Evolutionary conservation across 2,888 invertebrate genomes (phyloP).

Genomic region (Hyles lineata): DNA sequence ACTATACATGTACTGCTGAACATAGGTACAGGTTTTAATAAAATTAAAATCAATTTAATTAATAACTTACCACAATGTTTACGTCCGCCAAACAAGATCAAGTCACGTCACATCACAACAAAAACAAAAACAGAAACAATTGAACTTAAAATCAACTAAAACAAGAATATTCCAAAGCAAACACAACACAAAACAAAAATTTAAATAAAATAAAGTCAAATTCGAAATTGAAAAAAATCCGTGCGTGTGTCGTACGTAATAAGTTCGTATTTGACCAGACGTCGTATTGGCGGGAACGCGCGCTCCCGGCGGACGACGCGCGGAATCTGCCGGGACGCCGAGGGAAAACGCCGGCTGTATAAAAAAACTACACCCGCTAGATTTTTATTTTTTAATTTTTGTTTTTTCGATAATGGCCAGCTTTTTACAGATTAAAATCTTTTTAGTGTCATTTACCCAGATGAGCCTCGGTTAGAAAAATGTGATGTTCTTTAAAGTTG

Average conservation of each 20-base stretch:
- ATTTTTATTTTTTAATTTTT: neutral
- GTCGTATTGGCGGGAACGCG: constrained; percentile 52
- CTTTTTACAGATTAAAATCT: constrained; percentile 17
- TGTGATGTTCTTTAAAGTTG: neutral
- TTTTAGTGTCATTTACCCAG: constrained; percentile 36
- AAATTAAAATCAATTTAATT: no score
- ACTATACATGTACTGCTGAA: no score
- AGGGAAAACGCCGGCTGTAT: constrained; percentile 42
- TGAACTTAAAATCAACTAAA: constrained; percentile 31
- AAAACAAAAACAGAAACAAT: constrained; percentile 22
- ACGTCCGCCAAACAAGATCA: constrained; percentile 47
- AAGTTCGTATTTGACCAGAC: constrained; percentile 37
- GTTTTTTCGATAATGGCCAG: constrained; percentile 37
- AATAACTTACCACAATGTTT: constrained; percentile 46
- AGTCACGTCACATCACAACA: constrained; percentile 44
- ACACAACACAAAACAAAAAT: constrained; percentile 30
- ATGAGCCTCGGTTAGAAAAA: neutral
- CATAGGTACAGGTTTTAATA: no score
- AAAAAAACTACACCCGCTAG: constrained; percentile 27
- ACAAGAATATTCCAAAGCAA: constrained; percentile 21
- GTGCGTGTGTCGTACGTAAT: constrained; percentile 38
- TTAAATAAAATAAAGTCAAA: neutral
- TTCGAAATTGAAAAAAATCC: constrained; percentile 38
- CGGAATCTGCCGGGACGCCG: constrained; percentile 60
- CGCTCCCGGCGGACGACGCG: constrained; percentile 63